These are phyloP conservation scores for Cladorhizidae sp. DNA, from an alignment of 37 sponge, comb jelly and placozoan genomes.

Conservation along the genomic window DNA sequence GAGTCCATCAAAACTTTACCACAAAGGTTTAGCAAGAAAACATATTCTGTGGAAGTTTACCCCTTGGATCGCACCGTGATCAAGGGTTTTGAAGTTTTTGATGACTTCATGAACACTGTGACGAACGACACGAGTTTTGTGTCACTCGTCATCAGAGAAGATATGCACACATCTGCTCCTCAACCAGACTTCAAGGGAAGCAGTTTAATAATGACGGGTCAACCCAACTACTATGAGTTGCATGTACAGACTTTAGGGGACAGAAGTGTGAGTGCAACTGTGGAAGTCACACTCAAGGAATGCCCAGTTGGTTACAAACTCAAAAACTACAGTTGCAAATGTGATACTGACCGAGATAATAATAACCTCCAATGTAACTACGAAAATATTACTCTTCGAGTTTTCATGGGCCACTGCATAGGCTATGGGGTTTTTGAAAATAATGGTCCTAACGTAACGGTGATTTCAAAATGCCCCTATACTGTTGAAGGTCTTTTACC, in stretches of 20 bases:
- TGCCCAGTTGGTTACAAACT: slow-evolving; percentile 21
- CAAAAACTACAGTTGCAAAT: not conserved
- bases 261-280: not conserved
- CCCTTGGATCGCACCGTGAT: not conserved
- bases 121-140: slow-evolving; percentile 1
- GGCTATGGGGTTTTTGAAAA: not conserved
- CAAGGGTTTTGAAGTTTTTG: not conserved
- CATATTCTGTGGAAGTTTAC: not conserved
- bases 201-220: not conserved
- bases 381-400: not conserved
- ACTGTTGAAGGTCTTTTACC: not conserved
- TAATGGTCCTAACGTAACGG: not conserved
- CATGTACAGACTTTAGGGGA: not conserved
- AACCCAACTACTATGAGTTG: not conserved
- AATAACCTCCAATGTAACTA: not conserved
- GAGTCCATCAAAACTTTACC: slow-evolving; percentile 17
- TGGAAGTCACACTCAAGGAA: not conserved
- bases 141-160: not conserved
- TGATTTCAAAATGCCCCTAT: not conserved
- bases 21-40: not conserved
- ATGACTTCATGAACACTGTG: slow-evolving; percentile 29
- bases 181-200: not conserved
- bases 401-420: slow-evolving; percentile 14
- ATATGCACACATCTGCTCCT: not conserved
- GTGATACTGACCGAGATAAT: not conserved